Conservation (phyloP, 1,140 invertebrate species). For the Eriosoma lanigerum region DNA sequence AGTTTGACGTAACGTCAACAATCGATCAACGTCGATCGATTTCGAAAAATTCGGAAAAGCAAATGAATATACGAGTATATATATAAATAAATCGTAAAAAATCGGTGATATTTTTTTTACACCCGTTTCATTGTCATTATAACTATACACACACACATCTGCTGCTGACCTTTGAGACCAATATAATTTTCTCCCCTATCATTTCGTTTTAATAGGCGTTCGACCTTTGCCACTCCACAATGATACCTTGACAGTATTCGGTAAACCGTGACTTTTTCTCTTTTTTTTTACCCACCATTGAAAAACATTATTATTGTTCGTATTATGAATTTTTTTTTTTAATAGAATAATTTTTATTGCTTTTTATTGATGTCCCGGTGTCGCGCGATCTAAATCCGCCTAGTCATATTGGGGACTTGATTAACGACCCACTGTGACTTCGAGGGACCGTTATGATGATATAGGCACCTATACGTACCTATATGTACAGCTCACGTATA, state of each 20-base stretch:
- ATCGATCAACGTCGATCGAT: conserved; percentile 46
- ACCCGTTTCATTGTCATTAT: conserved; percentile 26
- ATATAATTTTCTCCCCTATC: conserved; percentile 36
- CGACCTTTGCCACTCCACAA: conserved; percentile 47
- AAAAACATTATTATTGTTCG: conserved; percentile 29
- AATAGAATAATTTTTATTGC: conserved; percentile 38
- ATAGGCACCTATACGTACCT: too few species aligned
- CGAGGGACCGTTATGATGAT: conserved; percentile 18
- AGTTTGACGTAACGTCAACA: conserved; percentile 8
- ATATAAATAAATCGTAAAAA: neutral
- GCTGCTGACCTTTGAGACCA: conserved; percentile 47
- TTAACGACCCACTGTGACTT: conserved; percentile 32
- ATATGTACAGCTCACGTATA: neutral
- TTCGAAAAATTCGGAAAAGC: neutral
- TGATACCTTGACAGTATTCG: conserved; percentile 47
- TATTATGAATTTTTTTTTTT: conserved; percentile 21
- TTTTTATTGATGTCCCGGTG: conserved; percentile 24
- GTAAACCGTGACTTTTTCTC: conserved; percentile 49
- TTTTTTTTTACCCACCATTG: conserved; percentile 19
- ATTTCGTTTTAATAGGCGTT: conserved; percentile 47
- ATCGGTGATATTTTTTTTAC: neutral
- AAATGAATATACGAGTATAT: neutral
- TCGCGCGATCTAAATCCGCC: conserved; percentile 38
- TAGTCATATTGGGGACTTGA: conserved; percentile 50
- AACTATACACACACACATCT: conserved; percentile 19